These are phyloP conservation scores for Bubo scandiacus DNA, from an alignment of 2,113 vertebrate genomes.

Conservation along the genomic window DNA sequence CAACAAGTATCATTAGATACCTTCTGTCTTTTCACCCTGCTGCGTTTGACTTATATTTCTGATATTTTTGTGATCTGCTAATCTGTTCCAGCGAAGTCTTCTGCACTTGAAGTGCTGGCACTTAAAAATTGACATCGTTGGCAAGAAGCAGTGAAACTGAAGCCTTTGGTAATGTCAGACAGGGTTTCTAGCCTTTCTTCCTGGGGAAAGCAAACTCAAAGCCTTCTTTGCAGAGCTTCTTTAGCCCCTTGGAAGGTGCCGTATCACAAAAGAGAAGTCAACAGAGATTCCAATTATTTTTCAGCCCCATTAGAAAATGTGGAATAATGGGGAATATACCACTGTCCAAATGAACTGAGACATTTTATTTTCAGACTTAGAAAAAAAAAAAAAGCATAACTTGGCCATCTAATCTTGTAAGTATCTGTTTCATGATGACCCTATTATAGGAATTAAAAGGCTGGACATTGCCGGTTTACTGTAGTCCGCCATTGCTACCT, in stretches of 20 bases:
- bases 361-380: background rate
- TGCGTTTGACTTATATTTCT: background rate
- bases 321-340: background rate
- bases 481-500: background rate
- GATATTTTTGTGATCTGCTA: slow-evolving; percentile 7
- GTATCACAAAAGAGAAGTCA: background rate
- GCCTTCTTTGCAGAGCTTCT: background rate
- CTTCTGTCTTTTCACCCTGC: slow-evolving; percentile 33
- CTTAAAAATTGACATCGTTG: background rate
- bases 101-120: background rate
- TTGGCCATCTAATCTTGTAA: background rate
- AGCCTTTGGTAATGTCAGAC: background rate
- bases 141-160: slow-evolving; percentile 6
- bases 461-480: background rate
- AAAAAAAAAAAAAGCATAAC: background rate
- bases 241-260: background rate
- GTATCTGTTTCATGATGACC: background rate
- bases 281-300: background rate
- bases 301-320: background rate
- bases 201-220: background rate
- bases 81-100: background rate
- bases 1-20: background rate
- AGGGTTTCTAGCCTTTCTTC: background rate
- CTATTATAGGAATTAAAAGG: background rate
- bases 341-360: background rate